Base-by-base conservation (phyloP, 92 coral and sea anemone species). In the Zoanthus sansibaricus region DNA sequence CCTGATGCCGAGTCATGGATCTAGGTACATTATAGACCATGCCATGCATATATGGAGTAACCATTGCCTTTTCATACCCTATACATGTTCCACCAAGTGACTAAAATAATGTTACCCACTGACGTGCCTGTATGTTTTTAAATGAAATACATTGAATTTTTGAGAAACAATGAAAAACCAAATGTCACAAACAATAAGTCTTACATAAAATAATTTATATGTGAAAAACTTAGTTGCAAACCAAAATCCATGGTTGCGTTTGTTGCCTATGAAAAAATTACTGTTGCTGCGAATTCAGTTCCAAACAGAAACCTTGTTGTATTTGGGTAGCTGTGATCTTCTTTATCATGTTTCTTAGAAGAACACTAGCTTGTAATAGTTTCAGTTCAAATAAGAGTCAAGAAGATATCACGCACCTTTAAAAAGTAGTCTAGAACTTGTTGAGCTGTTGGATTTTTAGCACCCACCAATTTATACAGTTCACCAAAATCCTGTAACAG, bases 1-100 rank as follows among this genome's bases (percentile, higher is more conserved):
- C 88, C 82, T 83, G 78, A 82, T 83, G 88, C 25, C 77, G 74
- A 52, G 51, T 72, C 77, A 88, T 75, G 71, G 83, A 88, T 14
- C 62, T 14, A 12, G 91, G 84, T 17, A 76, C 83, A 75, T 82
- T 87, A 49, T 88, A 88, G 1, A 88, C 88, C 91, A 88, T 88
- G 11, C 75, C 88, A 82, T 88, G 91, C 84, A 88, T 83, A 37
- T 75, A 83, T 8, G 78, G 83, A 58, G 83, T 56, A n/a, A 59
- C 83, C 83, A 70, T 78, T 1, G 71, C 83, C 69, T 78, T 74
- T 3, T 47, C 78, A 46, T 74, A 74, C 54, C 78, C 78, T 74
- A 74, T 7, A 25, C 68, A 25, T 20, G 13, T 83, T 33, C 84
- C 91, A 12, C 83, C 76, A 58, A 88, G 88, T 14, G 91, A 88